phyloP scores from a whole-genome alignment of 2,797 vertebrate species.

The Chrysolophus pictus region DNA sequence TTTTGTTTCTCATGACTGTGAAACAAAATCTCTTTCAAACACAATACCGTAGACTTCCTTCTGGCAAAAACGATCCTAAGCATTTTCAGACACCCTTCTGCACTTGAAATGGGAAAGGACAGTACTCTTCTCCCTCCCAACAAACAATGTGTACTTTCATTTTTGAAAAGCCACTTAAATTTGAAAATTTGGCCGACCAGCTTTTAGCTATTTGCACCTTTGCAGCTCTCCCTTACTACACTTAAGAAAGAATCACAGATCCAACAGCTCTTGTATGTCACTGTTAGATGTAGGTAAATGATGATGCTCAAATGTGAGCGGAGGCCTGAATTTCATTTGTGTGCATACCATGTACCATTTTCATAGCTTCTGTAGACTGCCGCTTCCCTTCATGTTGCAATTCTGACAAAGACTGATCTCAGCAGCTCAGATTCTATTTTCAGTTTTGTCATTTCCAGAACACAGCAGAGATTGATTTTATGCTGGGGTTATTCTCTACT shows the following conservation, averaged over 20 bases:
- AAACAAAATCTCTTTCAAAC: not conserved
- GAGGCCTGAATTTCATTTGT: not conserved
- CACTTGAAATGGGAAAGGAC: not conserved
- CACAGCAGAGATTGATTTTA: not conserved
- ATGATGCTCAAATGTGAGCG: not conserved
- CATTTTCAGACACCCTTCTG: not conserved
- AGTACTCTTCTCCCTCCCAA: not conserved
- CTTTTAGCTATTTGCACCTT: not conserved
- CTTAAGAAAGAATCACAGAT: not conserved
- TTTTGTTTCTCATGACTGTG: not conserved
- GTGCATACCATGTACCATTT: not conserved
- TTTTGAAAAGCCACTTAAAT: not conserved
- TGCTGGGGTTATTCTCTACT: not conserved
- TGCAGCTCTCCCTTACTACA: not conserved
- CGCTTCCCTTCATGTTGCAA: not conserved
- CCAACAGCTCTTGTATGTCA: not conserved
- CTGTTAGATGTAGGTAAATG: not conserved
- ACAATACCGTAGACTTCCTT: not conserved
- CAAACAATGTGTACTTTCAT: not conserved
- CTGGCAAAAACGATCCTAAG: not conserved
- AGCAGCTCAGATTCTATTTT: not conserved
- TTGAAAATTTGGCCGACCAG: not conserved
- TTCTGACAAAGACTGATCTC: not conserved
- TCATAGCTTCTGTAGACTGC: not conserved
- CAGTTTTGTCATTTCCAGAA: not conserved